These are phyloP conservation scores for Aythya baeri DNA, from an alignment of 2,113 vertebrate genomes.

Conservation along the genomic window DNA sequence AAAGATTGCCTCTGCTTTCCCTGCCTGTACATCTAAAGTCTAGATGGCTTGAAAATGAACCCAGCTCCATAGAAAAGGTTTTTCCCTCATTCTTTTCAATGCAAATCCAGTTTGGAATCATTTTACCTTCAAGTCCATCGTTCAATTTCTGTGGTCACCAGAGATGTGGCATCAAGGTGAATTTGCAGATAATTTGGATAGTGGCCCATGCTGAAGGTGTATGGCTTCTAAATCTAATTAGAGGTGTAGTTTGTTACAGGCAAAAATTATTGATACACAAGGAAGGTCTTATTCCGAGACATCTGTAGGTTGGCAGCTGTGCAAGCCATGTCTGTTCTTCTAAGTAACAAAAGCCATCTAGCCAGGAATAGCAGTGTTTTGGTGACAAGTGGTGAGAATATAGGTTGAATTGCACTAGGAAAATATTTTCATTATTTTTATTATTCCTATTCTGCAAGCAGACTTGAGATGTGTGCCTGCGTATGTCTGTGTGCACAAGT, in stretches of 20 bases:
- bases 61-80: neutral
- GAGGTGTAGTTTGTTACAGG: conserved; percentile 18
- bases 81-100: neutral
- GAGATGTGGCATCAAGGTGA: neutral
- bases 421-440: conserved; percentile 59
- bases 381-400: conserved; percentile 54
- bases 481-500: neutral
- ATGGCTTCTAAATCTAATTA: conserved; percentile 33
- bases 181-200: conserved; percentile 20
- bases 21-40: neutral
- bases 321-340: conserved; percentile 58
- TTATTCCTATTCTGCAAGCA: conserved; percentile 22
- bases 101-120: neutral
- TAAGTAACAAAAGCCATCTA: conserved; percentile 45
- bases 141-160: neutral
- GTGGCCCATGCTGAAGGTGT: neutral
- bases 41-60: neutral
- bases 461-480: neutral
- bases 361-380: conserved; percentile 23
- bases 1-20: neutral
- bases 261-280: conserved; percentile 50
- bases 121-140: neutral
- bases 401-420: conserved; percentile 43
- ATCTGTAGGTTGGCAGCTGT: conserved; percentile 74
- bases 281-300: conserved; percentile 68